Evolutionary conservation across 2,888 invertebrate genomes (phyloP), one percentile per base, ranked within the genome.

Genomic region (Tholera decimalis): DNA sequence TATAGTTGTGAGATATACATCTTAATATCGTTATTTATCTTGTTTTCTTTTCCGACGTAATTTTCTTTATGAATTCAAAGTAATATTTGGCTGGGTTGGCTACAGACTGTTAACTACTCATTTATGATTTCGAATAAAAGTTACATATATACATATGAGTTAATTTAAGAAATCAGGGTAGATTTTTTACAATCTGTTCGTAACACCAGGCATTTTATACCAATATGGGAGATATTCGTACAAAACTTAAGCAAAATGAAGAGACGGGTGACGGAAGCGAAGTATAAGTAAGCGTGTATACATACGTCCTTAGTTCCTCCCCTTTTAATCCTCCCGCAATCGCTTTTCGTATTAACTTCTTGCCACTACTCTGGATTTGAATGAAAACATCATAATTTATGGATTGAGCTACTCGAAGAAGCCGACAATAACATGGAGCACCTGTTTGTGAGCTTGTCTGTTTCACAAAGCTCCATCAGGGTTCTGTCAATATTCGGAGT

Each of bases 231-330:
- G 53, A 65, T 67, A 55, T 62, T 51, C 65, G 43, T 26, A 61
- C 24, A 44, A 64, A 68, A 66, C 58, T 62, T 49, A 58, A 55
- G 63, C 69, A 78, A 78, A 76, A 73, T 56, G 56, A 15, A 22
- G 37, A 54, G 20, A 61, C 50, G 46, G 39, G 37, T 50, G 20
- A 61, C 50, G 46, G 39, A 44, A 64, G 46, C 8, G 51, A 58
- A 28, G 51, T 57, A 47, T 37, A 37, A 22, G 43, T 59, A 60
- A 7, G 9, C 33, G 20, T 35, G 43, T 58, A 33, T 37, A 30
- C 30, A 26, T 47, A 35, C 35, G 60, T 59, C 49, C 50, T 37
- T 49, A 47, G 61, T 43, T 64, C 24, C 59, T 49, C 62, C 47
- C 43, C 51, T 57, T 65, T 67, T 50, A 70, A 70, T 74, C 58